Base-by-base conservation (phyloP, 2,797 vertebrate genomes). In the Phataginus tetradactyla region DNA sequence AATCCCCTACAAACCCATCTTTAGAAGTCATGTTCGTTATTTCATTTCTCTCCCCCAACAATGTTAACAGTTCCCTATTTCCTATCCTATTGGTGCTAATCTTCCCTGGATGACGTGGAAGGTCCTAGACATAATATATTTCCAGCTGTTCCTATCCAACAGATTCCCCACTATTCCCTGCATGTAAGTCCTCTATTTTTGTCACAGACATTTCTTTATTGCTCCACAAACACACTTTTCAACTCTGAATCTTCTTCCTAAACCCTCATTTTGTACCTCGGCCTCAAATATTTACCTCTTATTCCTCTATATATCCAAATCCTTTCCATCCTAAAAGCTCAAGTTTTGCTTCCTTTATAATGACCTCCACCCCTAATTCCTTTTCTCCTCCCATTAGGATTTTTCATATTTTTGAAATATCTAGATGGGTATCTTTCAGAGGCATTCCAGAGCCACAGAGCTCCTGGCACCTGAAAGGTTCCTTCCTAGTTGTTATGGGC, bases 141-240 rank as follows among this genome's bases (percentile, higher is more conserved):
- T 90, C 91, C 95, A 96, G 95, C 95, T 96, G 37, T 94, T 45
- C 63, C 85, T 79, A 49, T 2, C 83, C 90, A 81, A 86, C 75
- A 34, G 72, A 91, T 66, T 94, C 89, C n/a, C 49, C 75, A 90
- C 63, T 85, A 72, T 69, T 90, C 72, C 95, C 74, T 32, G 59
- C 89, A 88, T 53, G 68, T 55, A 88, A 92, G 81, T 20, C 34
- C 39, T 87, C 90, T 96, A 93, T 93, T 96, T 97, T 92, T 96
- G 59, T 88, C 59, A 87, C 90, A 86, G 93, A 80, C 80, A 90
- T 72, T 39, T 69, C 83, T 81, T 89, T 93, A 72, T 75, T 63
- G 49, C 68, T 87, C 45, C 37, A 57, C 64, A 94, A 80, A 68
- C 51, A 78, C 17, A 75, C 86, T 98, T 98, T 96, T 91, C n/a